Evolutionary conservation across 2,113 vertebrate genomes (phyloP), one percentile per base, ranked within the genome.

Genomic region (Notothenia rossii): DNA sequence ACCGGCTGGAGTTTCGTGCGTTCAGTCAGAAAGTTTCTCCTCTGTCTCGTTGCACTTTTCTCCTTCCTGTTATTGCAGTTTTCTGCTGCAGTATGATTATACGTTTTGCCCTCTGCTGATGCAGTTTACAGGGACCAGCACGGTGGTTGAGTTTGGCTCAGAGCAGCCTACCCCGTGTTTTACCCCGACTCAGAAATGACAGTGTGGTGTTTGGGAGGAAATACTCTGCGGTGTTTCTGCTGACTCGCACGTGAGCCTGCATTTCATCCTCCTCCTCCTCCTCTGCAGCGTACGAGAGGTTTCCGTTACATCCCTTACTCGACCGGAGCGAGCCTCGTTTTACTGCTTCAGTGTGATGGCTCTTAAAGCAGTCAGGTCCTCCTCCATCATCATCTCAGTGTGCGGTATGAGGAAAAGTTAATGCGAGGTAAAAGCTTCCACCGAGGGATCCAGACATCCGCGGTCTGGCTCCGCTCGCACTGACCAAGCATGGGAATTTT

Each of bases 21-120:
- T 29, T 29, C 25, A 3, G 25, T 40, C 36, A 40, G 36, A 40
- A 40, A 40, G 36, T 7, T 3, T 40, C 36, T 40, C 36, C 6
- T 40, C 36, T 29, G 25, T 29, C 25, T 29, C 25, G 3, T 29
- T 29, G 25, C 25, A 29, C 25, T 29, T 79, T 80, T 82, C 70
- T 75, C 82, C 65, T 86, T 89, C 86, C 91, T 92, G 86, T 91
- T 90, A 88, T 94, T 91, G 86, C 87, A 73, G n/a, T 84, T 89
- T 88, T 78, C 79, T 67, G 73, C 86, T 49, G 49, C 78, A 68
- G 82, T 53, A 62, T 90, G 88, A 92, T 92, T 92, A 90, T 86
- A 86, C 90, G 88, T 93, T 89, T 88, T 82, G 81, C 80, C 60
- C 69, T 2, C 74, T 84, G 79, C 75, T 91, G 82, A 87, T 91